Base-by-base conservation (phyloP, 2,888 invertebrate species). In the Drosophila rellima region DNA sequence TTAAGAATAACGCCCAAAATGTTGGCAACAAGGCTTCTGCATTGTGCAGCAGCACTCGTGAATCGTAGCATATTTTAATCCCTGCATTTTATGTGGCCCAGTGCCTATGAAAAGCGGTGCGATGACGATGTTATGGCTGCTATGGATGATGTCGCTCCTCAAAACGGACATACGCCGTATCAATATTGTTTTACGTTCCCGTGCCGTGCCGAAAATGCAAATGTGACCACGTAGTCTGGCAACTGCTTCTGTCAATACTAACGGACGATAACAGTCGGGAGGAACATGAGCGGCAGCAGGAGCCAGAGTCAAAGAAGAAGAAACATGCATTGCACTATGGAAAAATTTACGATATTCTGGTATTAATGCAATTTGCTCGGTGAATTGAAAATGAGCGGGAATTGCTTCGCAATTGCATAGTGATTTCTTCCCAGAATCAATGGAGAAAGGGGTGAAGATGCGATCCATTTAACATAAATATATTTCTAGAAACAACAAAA, bases 101-200 rank as follows among this genome's bases (percentile, higher is more conserved):
- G 60, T 70, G 66, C 70, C 71, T 63, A 74, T 44, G 65, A 62
- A 59, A 63, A 39, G 56, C 67, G 47, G 51, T 52, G 48, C 66
- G 75, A 67, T 65, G 80, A 67, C 59, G 54, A 70, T 62, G 50
- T 72, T 68, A 68, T 44, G 48, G 50, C 26, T 66, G 68, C 50
- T 40, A 50, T 59, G 69, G 72, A 54, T 61, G 72, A 62, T 48
- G 42, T 52, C 40, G 51, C 39, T 52, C 26, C 61, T 66, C 59
- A 37, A 50, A 50, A 45, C 65, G 76, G 50, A 64, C 78, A 59
- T 56, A 51, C 51, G 40, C 35, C 73, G 70, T 78, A 74, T 87
- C 90, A 87, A 90, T 86, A 88, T 90, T 82, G 84, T 81, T 77
- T 70, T 72, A 85, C 71, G 72, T 70, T 44, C 45, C 55, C 57